Conservation (phyloP, 2,888 invertebrate species). For the Conops quadrifasciatus region DNA sequence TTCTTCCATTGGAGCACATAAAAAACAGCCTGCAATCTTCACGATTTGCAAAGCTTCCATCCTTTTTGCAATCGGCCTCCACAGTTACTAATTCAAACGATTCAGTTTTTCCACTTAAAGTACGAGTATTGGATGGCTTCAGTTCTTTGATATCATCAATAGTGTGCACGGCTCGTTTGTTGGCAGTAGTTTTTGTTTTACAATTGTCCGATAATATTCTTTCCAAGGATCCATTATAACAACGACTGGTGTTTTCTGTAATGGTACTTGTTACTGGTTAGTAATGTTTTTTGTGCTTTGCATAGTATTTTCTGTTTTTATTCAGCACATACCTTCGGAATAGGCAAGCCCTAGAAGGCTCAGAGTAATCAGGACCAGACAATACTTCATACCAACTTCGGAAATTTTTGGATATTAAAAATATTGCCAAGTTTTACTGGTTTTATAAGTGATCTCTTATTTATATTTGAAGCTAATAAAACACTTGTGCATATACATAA, state of each 20-base stretch:
- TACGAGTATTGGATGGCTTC: too few species aligned
- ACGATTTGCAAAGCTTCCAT: neutral
- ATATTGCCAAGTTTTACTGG: neutral
- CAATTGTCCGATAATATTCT: too few species aligned
- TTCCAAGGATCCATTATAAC: too few species aligned
- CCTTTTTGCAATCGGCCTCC: conserved; percentile 2
- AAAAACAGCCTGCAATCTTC: conserved; percentile 25
- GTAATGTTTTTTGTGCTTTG: too few species aligned
- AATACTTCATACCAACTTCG: neutral
- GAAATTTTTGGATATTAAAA: neutral
- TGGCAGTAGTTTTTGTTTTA: too few species aligned
- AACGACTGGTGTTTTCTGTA: too few species aligned
- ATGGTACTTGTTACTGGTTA: too few species aligned
- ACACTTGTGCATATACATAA: conserved; percentile 15
- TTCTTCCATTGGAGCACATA: conserved; percentile 14
- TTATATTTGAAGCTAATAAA: neutral
- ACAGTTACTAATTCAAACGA: too few species aligned
- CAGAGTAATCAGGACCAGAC: neutral
- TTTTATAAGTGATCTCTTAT: conserved; percentile 5
- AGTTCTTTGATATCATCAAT: too few species aligned
- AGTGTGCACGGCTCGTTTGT: too few species aligned
- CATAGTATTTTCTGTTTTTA: too few species aligned
- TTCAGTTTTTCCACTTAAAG: too few species aligned
- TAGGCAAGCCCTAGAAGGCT: neutral
- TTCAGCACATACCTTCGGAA: neutral